phyloP scores from a whole-genome alignment of 2,888 invertebrate species.

The Hedychridium roseum region DNA sequence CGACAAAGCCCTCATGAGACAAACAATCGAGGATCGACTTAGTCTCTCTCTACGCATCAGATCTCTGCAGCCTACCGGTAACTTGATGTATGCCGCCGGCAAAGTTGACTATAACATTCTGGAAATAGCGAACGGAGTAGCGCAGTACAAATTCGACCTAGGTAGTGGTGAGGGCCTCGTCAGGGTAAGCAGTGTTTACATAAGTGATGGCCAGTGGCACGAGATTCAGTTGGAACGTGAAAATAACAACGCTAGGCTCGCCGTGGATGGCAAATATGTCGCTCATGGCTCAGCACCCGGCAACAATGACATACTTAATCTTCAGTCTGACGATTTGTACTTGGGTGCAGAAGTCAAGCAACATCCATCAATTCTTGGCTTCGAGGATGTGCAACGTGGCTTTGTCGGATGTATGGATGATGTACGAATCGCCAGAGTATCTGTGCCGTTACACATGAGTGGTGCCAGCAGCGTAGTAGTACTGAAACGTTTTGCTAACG shows the following conservation, averaged over 20 bases:
- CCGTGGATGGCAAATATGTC: conserved; percentile 78
- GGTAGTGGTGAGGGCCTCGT: conserved; percentile 91
- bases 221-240: conserved; percentile 81
- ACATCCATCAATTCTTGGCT: conserved; percentile 76
- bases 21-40: conserved; percentile 82
- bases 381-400: conserved; percentile 82
- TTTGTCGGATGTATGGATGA: conserved; percentile 93
- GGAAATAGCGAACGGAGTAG: conserved; percentile 84
- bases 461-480: conserved; percentile 71
- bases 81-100: conserved; percentile 85
- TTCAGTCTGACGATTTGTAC: conserved; percentile 83
- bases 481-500: conserved; percentile 74
- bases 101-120: conserved; percentile 89
- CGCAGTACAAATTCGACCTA: conserved; percentile 91
- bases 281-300: conserved; percentile 83
- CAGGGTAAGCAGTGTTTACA: conserved; percentile 76
- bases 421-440: conserved; percentile 77
- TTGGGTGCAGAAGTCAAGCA: conserved; percentile 84
- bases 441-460: conserved; percentile 78
- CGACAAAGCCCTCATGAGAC: conserved; percentile 71
- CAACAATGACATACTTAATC: conserved; percentile 82
- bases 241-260: conserved; percentile 79
- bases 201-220: conserved; percentile 90
- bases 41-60: conserved; percentile 81
- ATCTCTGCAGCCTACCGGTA: conserved; percentile 84